These are phyloP conservation scores for Centropristis striata DNA, from an alignment of 2,113 vertebrate species.

Conservation along the genomic window DNA sequence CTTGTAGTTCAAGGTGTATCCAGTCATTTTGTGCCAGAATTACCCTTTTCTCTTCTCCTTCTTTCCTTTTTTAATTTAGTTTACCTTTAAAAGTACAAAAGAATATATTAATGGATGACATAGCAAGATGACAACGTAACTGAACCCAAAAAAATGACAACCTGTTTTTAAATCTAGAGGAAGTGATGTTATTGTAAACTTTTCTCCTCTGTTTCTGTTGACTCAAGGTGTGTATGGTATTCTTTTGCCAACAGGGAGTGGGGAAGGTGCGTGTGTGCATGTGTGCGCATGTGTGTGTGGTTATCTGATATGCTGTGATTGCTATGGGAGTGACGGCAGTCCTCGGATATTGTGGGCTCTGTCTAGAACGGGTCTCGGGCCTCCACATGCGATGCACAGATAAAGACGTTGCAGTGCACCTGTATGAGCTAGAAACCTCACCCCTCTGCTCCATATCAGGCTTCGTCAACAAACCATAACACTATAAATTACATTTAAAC, in stretches of 20 bases:
- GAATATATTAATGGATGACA: background rate
- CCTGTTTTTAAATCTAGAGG: background rate
- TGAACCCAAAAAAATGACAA: background rate
- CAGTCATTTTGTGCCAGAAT: conserved; percentile 1
- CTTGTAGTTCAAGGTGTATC: conserved; percentile 19
- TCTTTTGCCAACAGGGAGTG: conserved; percentile 21
- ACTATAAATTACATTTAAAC: background rate
- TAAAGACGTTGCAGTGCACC: background rate
- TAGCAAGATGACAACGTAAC: background rate
- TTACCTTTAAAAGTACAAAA: background rate
- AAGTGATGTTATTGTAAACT: background rate
- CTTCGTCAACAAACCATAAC: background rate
- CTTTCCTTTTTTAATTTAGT: background rate
- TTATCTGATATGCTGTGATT: conserved; percentile 62
- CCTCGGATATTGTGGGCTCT: conserved; percentile 2
- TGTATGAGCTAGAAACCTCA: conserved; percentile 24
- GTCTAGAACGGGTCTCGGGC: background rate
- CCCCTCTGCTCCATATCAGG: background rate
- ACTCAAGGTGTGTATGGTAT: conserved; percentile 33
- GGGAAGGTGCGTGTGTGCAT: background rate
- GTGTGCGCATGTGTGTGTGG: background rate
- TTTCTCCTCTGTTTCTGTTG: conserved; percentile 22
- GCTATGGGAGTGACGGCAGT: conserved; percentile 11
- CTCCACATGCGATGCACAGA: conserved; percentile 12
- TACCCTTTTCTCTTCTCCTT: background rate